Base-by-base conservation (phyloP, 2,113 vertebrate species). In the Etheostoma spectabile region DNA sequence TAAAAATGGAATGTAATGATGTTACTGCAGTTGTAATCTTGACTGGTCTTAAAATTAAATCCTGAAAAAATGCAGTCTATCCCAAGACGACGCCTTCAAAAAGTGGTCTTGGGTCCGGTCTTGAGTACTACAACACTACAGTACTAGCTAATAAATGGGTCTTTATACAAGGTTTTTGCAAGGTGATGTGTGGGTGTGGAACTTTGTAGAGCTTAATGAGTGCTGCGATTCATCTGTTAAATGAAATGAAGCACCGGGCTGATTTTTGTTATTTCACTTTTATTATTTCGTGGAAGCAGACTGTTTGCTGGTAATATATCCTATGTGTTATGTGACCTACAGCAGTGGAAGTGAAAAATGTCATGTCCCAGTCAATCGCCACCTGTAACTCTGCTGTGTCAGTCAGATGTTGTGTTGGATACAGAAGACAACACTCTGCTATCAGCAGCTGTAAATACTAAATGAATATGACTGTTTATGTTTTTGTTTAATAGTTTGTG, bases 201-300 rank as follows among this genome's bases (percentile, higher is more conserved):
- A 30, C 46, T n/a, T 60, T 0, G 8, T 33, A 38, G 21, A 46
- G 19, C 38, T 1, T 6, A 27, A 21, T 27, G n/a, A 57, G 30
- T 0, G 1, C 24, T 22, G 7, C 22, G 30, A 19, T 57, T 68
- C 21, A 5, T 2, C n/a, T 12, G 49, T 60, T 24, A 67, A 52
- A 82, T 30, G 18, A 79, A 24, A 42, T 64, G 62, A 52, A 0
- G 69, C 56, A 57, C 0, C 24, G 52, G 21, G 0, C 6, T 79
- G n/a, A 48, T 4, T 30, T 1, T 42, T 72, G 2, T 55, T 42
- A n/a, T 79, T 78, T 84, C 74, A 77, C 79, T 73, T 60, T 79
- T 62, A 5, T 74, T 68, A 22, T 52, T 22, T 38, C 52, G 57
- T 77, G 38, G 61, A 52, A 66, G 8, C 7, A 11, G 15, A 51